A percentile compares a stretch with the other conserved stretches of the same genome.
These are phyloP conservation scores for Cossypha heuglini DNA, from an alignment of 2,797 vertebrate genomes.

Conservation along the genomic window DNA sequence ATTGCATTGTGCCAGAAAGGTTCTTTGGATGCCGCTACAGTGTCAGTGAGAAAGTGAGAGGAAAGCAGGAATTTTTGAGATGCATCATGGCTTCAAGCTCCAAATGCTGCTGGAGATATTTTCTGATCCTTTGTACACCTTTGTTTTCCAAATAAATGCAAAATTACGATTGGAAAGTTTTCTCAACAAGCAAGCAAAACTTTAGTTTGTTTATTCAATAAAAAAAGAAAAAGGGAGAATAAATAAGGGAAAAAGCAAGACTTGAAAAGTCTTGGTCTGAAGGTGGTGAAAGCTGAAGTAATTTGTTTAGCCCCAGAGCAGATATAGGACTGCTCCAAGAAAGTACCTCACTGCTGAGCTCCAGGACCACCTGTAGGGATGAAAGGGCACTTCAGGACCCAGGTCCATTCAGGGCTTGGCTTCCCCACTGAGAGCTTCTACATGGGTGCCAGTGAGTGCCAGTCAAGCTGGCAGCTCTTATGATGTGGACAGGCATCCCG, in stretches of 20 bases:
- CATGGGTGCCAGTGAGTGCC: conserved; percentile 31
- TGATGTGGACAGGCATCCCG: conserved; percentile 20
- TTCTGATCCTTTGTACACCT: background rate
- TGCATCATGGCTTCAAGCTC: background rate
- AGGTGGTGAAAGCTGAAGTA: conserved; percentile 41
- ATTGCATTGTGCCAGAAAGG: background rate
- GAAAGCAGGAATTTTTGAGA: background rate
- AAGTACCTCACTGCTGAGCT: background rate
- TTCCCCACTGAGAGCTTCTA: conserved; percentile 5
- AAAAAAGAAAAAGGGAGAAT: background rate
- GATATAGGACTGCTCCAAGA: conserved; percentile 24
- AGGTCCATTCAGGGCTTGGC: background rate
- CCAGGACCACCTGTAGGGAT: conserved; percentile 30
- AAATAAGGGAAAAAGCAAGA: background rate
- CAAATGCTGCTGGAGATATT: background rate
- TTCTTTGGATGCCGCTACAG: background rate
- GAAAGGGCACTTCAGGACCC: conserved; percentile 12
- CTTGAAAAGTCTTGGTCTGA: background rate
- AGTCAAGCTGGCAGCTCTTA: background rate
- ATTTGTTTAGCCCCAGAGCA: conserved; percentile 47
- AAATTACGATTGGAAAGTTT: background rate
- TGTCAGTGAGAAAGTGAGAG: background rate
- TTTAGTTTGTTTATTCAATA: background rate
- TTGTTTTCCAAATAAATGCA: background rate
- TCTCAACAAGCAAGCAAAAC: background rate